phyloP scores from a whole-genome alignment of 2,888 invertebrate species.

The Adineta ricciae region DNA sequence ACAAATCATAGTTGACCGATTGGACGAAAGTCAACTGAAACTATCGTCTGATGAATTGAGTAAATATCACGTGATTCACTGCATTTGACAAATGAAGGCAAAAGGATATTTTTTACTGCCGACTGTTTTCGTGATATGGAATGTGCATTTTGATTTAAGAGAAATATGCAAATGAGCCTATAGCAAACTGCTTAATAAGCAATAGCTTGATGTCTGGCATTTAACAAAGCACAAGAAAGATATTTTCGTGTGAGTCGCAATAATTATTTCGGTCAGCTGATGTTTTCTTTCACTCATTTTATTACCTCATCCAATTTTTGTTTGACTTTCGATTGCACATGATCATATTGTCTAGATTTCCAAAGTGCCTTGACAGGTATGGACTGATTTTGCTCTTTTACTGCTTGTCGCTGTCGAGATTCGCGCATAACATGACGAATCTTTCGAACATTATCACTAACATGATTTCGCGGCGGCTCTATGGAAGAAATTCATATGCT shows the following conservation, averaged over 20 bases:
- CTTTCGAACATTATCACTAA: slow-evolving; percentile 45
- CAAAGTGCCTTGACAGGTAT: slow-evolving; percentile 47
- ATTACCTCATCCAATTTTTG: slow-evolving; percentile 39
- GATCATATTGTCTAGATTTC: slow-evolving; percentile 47
- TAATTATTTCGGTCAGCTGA: too few relatives aligned
- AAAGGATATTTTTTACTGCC: background rate
- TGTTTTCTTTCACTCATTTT: too few relatives aligned
- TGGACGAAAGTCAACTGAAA: too few relatives aligned
- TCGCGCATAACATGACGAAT: slow-evolving; percentile 47
- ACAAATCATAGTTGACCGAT: too few relatives aligned
- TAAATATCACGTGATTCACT: too few relatives aligned
- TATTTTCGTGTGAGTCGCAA: too few relatives aligned
- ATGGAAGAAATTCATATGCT: background rate
- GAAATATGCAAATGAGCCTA: too few relatives aligned
- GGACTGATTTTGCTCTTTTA: slow-evolving; percentile 37
- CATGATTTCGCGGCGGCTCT: slow-evolving; percentile 41
- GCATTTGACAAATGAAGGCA: background rate
- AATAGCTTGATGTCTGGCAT: too few relatives aligned
- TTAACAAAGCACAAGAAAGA: too few relatives aligned
- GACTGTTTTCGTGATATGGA: too few relatives aligned
- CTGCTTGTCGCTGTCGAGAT: slow-evolving; percentile 40
- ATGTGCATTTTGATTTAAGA: background rate
- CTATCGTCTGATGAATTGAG: too few relatives aligned
- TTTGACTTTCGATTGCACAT: slow-evolving; percentile 44
- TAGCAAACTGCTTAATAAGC: too few relatives aligned